Conservation (phyloP, 2,888 invertebrate species). For the Muscina levida region DNA sequence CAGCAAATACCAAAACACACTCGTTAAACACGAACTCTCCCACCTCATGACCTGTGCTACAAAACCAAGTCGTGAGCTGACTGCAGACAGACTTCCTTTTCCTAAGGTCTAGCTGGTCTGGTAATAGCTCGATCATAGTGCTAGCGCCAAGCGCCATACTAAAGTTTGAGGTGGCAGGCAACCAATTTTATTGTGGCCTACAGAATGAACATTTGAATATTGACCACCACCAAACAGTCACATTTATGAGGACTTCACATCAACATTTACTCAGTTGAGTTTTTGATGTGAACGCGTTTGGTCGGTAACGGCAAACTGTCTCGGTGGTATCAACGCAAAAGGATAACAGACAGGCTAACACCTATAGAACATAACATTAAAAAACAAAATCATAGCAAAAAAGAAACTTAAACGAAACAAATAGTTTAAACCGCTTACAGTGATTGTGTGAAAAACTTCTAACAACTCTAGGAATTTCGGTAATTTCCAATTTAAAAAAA, state of each 20-base stretch:
- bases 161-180: not conserved
- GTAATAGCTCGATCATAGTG: constrained; percentile 42
- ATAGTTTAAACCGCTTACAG: no score
- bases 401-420: not conserved
- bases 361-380: not conserved
- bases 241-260: constrained; percentile 53
- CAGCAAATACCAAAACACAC: not conserved
- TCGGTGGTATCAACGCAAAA: not conserved
- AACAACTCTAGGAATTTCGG: no score
- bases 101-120: constrained; percentile 5
- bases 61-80: constrained; percentile 4
- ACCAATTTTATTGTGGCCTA: constrained; percentile 8
- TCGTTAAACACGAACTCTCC: not conserved
- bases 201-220: constrained; percentile 56
- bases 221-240: no score
- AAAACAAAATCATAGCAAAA: constrained; percentile 12
- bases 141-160: not conserved
- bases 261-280: constrained; percentile 48
- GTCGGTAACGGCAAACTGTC: constrained; percentile 40
- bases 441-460: no score
- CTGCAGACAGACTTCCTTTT: constrained; percentile 31
- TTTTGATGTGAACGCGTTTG: constrained; percentile 54
- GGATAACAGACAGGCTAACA: constrained; percentile 2
- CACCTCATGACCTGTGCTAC: not conserved
- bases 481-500: no score